These are phyloP conservation scores for Serinus canaria DNA, from an alignment of 2,113 vertebrate genomes.

Conservation along the genomic window DNA sequence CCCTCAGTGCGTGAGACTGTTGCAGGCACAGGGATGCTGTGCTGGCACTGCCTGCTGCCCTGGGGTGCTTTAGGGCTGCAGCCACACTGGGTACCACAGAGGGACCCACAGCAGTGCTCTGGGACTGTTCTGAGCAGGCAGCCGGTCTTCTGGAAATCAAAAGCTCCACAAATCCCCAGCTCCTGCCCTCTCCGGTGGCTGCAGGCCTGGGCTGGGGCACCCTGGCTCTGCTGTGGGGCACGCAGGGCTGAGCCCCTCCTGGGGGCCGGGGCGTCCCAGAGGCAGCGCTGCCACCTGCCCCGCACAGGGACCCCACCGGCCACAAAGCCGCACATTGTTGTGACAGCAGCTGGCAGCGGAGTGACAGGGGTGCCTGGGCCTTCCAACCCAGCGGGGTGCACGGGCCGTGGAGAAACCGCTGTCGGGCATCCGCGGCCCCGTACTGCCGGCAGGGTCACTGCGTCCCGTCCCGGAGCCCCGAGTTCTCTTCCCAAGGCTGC, in stretches of 20 bases:
- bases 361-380: conserved; percentile 24
- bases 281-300: neutral
- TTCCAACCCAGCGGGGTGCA: accelerated
- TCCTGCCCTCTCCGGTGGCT: neutral
- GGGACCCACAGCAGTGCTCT: accelerated
- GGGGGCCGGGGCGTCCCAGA: neutral
- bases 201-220: neutral
- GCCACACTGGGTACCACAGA: accelerated
- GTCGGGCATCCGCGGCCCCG: neutral
- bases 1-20: accelerated
- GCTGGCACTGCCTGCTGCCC: neutral
- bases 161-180: neutral
- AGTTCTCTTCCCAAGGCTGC: neutral
- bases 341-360: conserved; percentile 23
- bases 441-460: neutral
- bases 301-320: neutral
- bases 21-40: accelerated
- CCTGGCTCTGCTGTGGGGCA: neutral
- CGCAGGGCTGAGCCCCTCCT: neutral
- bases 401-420: neutral
- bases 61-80: neutral
- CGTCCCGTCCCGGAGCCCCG: neutral
- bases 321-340: conserved; percentile 33
- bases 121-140: neutral
- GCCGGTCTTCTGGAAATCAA: neutral